Base-by-base conservation (phyloP, 1,140 invertebrate species). In the Leptestheria dahalacensis region DNA sequence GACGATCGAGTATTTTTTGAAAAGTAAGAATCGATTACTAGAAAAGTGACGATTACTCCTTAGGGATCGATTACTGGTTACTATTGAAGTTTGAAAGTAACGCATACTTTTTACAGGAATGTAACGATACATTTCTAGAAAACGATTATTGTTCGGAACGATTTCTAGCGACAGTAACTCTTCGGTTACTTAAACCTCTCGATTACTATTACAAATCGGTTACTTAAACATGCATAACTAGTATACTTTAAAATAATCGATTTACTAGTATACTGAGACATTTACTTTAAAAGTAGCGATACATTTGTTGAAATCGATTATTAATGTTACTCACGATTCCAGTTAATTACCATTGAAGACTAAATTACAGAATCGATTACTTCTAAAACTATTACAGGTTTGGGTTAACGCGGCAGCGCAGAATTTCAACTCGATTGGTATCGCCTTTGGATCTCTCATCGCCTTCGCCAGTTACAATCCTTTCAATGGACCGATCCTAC, bases 391-490 rank as follows among this genome's bases (percentile, higher is more conserved):
- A 29, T 4, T 72, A 18, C 65, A 86, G 80, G 84, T 91, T 1
- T 93, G 91, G 89, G 83, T 91, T 12, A 90, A 90, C 70, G 91
- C 91, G 11, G 85, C 87, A 6, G 87, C 86, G 6, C 91, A 95
- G 74, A 91, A 90, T 64, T 92, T 95, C 71, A 92, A 92, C 74
- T 92, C 91, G 0, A 82, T 94, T 61, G 88, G 89, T 57, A 87
- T 92, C 29, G 87, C 88, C 0, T 90, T 91, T 66, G 91, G 91
- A 20, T 90, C 88, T 3, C 87, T 94, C 77, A 91, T 95, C 67
- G 90, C 88, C 66, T 93, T 93, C 70, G 86, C 89, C n/a, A 92
- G 88, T 67, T 95, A 94, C 74, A 95, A 94, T 72, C 84, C 85
- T 69, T 91, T 91, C 69, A 83, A 88, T 67, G 94, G 94, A 68